Base-by-base conservation (phyloP, 1,140 invertebrate species). In the Ptiloglossa arizonensis region DNA sequence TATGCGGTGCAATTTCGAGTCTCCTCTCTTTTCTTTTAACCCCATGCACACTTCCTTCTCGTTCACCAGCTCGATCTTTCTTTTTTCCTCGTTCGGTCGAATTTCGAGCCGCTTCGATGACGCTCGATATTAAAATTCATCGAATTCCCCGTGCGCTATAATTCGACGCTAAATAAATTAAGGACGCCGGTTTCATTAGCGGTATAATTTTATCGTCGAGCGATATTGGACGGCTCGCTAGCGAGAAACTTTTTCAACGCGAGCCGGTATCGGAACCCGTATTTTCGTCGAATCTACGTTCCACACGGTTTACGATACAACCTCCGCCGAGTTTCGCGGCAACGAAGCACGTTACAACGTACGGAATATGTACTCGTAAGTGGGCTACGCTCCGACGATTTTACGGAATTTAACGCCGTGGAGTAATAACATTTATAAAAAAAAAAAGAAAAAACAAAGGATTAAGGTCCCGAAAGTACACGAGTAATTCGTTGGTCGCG, bases 111-210 rank as follows among this genome's bases (percentile, higher is more conserved):
- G 32, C 19, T 38, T 13, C 59, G 24, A 62, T 19, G 35, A 41
- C 6, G 35, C n/a, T 38, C 59, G 59, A 62, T 44, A 41, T 62
- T 41, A 22, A 62, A 41, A 62, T 62, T 62, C 59, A 62, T 62
- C 59, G 59, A 41, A 62, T 62, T 62, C 59, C n/a, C 59, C n/a
- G 9, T 9, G 35, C 35, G 32, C 59, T 62, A 35, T 44, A 62
- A 62, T 62, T 35, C 32, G 59, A 62, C 35, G n/a, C 35, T 41
- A 62, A 62, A 41, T 62, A 62, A 41, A 62, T 41, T 62, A 60
- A 60, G 57, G 59, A 15, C 59, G 59, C 35, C 35, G 57, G 1
- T 38, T 44, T 62, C 35, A 62, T 62, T 62, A 62, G n/a, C 59
- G 59, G 59, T 24, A 62, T 62, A 62, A 62, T 62, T 62, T 62